A percentile compares a stretch with the other conserved stretches of the same genome.
These are phyloP conservation scores for Ariolimax columbianus DNA, from an alignment of 2,888 invertebrate species.

Conservation along the genomic window DNA sequence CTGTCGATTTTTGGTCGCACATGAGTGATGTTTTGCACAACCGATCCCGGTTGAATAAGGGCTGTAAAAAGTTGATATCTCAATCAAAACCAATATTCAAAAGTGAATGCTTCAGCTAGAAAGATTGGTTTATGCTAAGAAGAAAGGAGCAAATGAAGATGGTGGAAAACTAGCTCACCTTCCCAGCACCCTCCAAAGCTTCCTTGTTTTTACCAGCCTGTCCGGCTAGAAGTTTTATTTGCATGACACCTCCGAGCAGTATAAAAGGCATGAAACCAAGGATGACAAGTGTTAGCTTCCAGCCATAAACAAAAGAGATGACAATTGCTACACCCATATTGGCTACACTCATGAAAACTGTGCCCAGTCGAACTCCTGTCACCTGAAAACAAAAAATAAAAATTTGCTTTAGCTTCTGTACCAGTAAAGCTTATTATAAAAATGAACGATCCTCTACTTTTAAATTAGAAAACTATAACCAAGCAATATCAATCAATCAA, in stretches of 20 bases:
- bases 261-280: conserved; percentile 78
- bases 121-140: too few species aligned
- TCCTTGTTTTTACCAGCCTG: conserved; percentile 76
- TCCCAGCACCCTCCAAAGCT: conserved; percentile 81
- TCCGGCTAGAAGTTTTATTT: conserved; percentile 61
- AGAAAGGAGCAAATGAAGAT: too few species aligned
- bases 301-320: conserved; percentile 79
- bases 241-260: conserved; percentile 74
- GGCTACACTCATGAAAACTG: conserved; percentile 76
- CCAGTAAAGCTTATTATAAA: not conserved
- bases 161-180: conserved; percentile 73
- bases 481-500: too few species aligned
- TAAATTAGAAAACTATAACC: too few species aligned
- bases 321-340: conserved; percentile 75
- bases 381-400: conserved; percentile 70
- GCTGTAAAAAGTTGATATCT: too few species aligned
- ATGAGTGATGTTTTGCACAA: too few species aligned
- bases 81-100: too few species aligned
- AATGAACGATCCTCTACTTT: too few species aligned
- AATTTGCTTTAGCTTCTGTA: not conserved
- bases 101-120: too few species aligned
- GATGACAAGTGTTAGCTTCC: conserved; percentile 79
- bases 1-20: too few species aligned
- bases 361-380: conserved; percentile 79
- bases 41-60: too few species aligned